Percentiles rank a stretch among this genome's conserved stretches.
phyloP scores from a whole-genome alignment of 2,797 vertebrate genomes.

The Sarcoramphus papa region DNA sequence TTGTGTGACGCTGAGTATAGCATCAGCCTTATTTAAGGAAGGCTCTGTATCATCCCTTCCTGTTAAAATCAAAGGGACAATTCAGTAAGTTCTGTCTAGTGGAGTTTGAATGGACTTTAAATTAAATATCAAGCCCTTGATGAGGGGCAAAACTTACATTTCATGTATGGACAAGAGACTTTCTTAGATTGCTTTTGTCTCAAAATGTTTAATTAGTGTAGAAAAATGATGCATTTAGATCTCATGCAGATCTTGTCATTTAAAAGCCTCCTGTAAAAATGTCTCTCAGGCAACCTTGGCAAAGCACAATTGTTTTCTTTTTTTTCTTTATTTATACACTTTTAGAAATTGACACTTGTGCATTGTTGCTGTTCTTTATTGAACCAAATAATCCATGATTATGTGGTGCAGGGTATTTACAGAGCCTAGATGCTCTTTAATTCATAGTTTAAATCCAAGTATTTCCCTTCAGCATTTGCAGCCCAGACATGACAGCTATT shows the following conservation, averaged over 20 bases:
- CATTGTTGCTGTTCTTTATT: background rate
- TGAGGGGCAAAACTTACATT: background rate
- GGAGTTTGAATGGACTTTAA: background rate
- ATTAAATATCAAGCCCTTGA: background rate
- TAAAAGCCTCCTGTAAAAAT: background rate
- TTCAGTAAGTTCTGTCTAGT: background rate
- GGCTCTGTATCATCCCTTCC: background rate
- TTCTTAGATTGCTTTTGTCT: background rate
- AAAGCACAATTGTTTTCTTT: background rate
- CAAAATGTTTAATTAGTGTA: background rate
- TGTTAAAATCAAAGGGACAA: slow-evolving; percentile 11
- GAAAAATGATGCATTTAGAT: background rate
- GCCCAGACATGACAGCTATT: background rate
- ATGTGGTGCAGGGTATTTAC: background rate
- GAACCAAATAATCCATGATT: background rate
- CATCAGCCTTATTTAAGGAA: slow-evolving; percentile 34
- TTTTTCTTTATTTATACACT: background rate
- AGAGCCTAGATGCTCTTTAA: background rate
- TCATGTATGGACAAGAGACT: background rate
- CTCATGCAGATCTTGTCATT: background rate
- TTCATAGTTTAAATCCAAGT: background rate
- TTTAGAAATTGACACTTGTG: background rate
- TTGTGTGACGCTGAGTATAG: slow-evolving; percentile 19
- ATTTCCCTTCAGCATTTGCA: background rate
- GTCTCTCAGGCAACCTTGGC: background rate